Evolutionary conservation across 2,888 invertebrate species (phyloP), one percentile per base, ranked within the genome.

Genomic region (Diachrysia chrysitis): DNA sequence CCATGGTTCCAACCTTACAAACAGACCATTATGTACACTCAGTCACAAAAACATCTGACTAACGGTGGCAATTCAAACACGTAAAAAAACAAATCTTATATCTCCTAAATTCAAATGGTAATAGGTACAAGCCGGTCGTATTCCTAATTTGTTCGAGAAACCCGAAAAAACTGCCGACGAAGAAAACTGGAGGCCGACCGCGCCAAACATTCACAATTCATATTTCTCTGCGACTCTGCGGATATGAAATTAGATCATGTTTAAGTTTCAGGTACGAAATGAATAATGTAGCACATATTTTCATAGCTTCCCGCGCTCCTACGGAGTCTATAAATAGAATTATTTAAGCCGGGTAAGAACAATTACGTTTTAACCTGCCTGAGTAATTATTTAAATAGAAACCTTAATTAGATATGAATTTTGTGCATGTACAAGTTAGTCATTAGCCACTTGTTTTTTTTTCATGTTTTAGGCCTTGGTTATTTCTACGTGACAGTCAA

Each of bases 271-370:
- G 51, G 69, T 65, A 55, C 21, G 21, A 48, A 54, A 73, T 79
- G 66, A 81, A 79, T 82, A 71, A 76, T 76, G 69, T 61, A 76
- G n/a, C 37, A 42, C 53, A 65, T 69, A 66, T 73, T 69, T 73
- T 63, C 68, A 69, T 48, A 56, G 63, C 37, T 66, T 67, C 46
- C 42, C 21, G 55, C 37, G 10, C 37, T 62, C 42, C 53, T 59
- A 74, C 58, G 63, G 61, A 57, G 37, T 16, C 42, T 66, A 63
- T 68, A 73, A 61, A 78, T 75, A 81, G 54, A 32, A 21, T 58
- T 66, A 63, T 64, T 67, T 64, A n/a, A 67, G 23, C 66, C 21
- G 46, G 35, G 56, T 21, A 66, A 73, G 59, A 72, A 66, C 69
- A 78, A 66, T 71, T 64, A 71, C 35, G 55, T 69, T 58, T 71